phyloP scores from a whole-genome alignment of 2,888 invertebrate genomes.

The Muschampia plurimacula region DNA sequence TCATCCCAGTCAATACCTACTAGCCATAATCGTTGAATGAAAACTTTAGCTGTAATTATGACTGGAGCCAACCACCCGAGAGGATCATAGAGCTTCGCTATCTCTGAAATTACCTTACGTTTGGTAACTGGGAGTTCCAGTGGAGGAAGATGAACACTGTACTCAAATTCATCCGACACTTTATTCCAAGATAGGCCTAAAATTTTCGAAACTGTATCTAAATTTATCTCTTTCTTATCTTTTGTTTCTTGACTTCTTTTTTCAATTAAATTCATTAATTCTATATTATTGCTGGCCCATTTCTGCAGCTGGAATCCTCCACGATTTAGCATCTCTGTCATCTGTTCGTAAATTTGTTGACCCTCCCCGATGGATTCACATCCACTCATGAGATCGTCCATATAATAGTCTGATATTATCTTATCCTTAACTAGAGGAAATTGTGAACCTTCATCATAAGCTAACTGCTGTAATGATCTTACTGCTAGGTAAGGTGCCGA shows the following conservation, averaged over 20 bases:
- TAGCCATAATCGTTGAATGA: conserved; percentile 55
- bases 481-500: conserved; percentile 45
- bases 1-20: conserved; percentile 52
- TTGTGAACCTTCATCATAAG: conserved; percentile 37
- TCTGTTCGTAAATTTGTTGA: too few relatives aligned
- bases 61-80: conserved; percentile 53
- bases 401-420: too few relatives aligned
- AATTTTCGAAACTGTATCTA: conserved; percentile 48
- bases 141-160: conserved; percentile 45
- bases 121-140: conserved; percentile 48
- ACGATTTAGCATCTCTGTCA: too few relatives aligned
- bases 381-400: too few relatives aligned
- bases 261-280: neutral
- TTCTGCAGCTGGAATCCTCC: too few relatives aligned
- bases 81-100: conserved; percentile 52
- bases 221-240: conserved; percentile 37
- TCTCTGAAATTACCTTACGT: conserved; percentile 52
- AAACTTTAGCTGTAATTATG: conserved; percentile 49
- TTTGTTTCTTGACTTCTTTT: neutral
- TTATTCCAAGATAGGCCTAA: conserved; percentile 53
- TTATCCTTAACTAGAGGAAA: conserved; percentile 40
- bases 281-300: neutral
- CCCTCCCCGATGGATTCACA: too few relatives aligned
- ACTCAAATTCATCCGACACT: conserved; percentile 47
- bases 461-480: conserved; percentile 39